phyloP scores from a whole-genome alignment of 1,140 invertebrate genomes.

The Heliothis virescens region DNA sequence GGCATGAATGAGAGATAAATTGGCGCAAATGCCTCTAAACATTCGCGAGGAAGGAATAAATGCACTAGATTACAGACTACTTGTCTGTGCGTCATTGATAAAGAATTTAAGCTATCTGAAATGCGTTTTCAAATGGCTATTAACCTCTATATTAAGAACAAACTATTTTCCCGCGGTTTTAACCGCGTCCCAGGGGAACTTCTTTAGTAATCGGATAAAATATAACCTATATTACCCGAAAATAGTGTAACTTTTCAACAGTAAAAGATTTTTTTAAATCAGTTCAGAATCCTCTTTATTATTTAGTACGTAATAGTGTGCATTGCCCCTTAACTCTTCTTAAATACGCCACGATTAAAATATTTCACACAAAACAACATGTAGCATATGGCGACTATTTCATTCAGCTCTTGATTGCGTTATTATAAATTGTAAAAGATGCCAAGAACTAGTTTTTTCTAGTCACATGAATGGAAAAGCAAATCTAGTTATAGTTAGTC shows the following conservation, averaged over 20 bases:
- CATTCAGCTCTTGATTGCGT: constrained; percentile 1
- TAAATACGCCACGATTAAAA: too few relatives aligned
- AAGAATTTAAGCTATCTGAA: neutral
- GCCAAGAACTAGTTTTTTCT: constrained; percentile 7
- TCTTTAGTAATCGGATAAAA: too few relatives aligned
- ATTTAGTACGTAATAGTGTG: too few relatives aligned
- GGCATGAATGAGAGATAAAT: neutral
- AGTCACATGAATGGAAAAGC: neutral
- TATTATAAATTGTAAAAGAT: constrained; percentile 6
- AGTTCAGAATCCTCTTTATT: too few relatives aligned
- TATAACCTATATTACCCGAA: too few relatives aligned
- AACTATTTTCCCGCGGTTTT: too few relatives aligned
- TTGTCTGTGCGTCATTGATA: constrained; percentile 12
- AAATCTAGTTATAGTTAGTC: constrained; percentile 1
- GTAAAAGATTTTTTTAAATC: too few relatives aligned
- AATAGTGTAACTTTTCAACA: too few relatives aligned
- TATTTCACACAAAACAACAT: neutral
- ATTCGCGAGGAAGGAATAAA: neutral
- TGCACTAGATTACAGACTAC: neutral
- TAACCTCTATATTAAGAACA: neutral
- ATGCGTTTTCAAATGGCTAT: too few relatives aligned
- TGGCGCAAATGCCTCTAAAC: constrained; percentile 1
- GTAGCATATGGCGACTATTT: neutral
- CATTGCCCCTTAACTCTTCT: too few relatives aligned
- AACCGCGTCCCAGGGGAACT: too few relatives aligned